These are phyloP conservation scores for Conistra vaccinii DNA, from an alignment of 2,888 invertebrate genomes.

Conservation along the genomic window DNA sequence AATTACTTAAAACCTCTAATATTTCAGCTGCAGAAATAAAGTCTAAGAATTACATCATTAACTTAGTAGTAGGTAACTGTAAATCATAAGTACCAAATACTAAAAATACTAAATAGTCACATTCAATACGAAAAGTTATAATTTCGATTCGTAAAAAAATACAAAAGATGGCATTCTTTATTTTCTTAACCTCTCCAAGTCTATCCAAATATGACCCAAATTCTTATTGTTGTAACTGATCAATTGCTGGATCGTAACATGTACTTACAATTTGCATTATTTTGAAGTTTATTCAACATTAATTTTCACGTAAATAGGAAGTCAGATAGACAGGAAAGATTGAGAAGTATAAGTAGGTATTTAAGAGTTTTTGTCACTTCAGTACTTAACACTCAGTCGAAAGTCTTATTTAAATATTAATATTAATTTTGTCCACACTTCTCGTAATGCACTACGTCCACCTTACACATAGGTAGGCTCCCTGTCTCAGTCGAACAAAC, in stretches of 20 bases:
- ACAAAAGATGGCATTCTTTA: constrained; percentile 76
- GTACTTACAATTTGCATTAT: constrained; percentile 38
- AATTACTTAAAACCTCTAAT: constrained; percentile 30
- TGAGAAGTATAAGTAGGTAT: constrained; percentile 30
- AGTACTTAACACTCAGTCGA: constrained; percentile 63
- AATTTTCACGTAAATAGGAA: constrained; percentile 52
- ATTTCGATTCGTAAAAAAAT: constrained; percentile 78
- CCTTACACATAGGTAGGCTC: constrained; percentile 59
- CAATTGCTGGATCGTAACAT: constrained; percentile 32
- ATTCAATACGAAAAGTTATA: constrained; percentile 67
- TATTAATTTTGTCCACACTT: constrained; percentile 44
- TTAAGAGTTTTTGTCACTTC: constrained; percentile 54
- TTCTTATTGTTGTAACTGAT: constrained; percentile 45
- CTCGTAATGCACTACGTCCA: constrained; percentile 26
- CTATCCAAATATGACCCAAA: constrained; percentile 52
- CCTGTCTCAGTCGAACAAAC: constrained; percentile 88
- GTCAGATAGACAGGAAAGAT: constrained; percentile 62
- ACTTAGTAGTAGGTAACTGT: constrained; percentile 38
- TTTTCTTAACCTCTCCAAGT: constrained; percentile 57
- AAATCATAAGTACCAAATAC: constrained; percentile 55
- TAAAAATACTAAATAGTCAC: constrained; percentile 47
- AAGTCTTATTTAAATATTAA: constrained; percentile 51
- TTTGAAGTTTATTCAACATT: constrained; percentile 35
- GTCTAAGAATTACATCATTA: constrained; percentile 23
- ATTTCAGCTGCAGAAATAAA: constrained; percentile 57